Conservation (phyloP, 1,140 invertebrate species). For the Drosophila kepulauana region DNA sequence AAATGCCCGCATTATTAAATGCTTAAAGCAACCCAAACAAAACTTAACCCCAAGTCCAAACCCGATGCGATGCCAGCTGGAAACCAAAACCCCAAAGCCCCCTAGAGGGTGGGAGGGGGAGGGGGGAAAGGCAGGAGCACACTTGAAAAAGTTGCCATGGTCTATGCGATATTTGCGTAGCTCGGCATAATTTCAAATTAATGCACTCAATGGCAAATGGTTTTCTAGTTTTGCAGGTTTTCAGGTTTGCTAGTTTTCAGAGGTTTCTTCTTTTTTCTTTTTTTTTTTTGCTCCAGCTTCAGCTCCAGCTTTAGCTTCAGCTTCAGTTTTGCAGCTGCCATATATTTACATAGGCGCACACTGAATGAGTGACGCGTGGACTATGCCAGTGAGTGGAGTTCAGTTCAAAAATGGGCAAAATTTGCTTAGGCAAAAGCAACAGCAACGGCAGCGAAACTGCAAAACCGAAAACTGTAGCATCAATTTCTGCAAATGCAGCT, state of each 20-base stretch:
- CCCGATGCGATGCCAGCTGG: neutral
- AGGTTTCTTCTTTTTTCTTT: conserved; percentile 42
- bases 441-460: conserved; percentile 9
- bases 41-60: conserved; percentile 1
- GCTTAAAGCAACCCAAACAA: conserved; percentile 30
- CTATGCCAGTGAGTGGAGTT: neutral
- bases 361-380: neutral
- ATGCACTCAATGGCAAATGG: conserved; percentile 78
- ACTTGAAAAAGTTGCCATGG: conserved; percentile 45
- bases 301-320: too few species aligned
- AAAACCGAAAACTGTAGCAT: conserved; percentile 43
- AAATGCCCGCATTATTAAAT: conserved; percentile 41
- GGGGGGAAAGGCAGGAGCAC: neutral
- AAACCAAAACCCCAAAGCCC: neutral
- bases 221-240: conserved; percentile 48
- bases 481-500: conserved; percentile 75
- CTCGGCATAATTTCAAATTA: conserved; percentile 82
- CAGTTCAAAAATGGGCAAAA: conserved; percentile 58
- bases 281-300: too few species aligned
- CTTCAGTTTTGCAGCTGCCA: conserved; percentile 28
- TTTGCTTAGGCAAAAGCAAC: conserved; percentile 53
- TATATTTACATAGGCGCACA: conserved; percentile 70
- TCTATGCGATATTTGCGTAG: conserved; percentile 68
- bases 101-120: neutral
- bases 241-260: conserved; percentile 48